Percentiles rank a stretch among this genome's conserved stretches.
These are phyloP conservation scores for Lepilemur ruficaudatus DNA, from an alignment of 2,797 vertebrate genomes.

Conservation along the genomic window DNA sequence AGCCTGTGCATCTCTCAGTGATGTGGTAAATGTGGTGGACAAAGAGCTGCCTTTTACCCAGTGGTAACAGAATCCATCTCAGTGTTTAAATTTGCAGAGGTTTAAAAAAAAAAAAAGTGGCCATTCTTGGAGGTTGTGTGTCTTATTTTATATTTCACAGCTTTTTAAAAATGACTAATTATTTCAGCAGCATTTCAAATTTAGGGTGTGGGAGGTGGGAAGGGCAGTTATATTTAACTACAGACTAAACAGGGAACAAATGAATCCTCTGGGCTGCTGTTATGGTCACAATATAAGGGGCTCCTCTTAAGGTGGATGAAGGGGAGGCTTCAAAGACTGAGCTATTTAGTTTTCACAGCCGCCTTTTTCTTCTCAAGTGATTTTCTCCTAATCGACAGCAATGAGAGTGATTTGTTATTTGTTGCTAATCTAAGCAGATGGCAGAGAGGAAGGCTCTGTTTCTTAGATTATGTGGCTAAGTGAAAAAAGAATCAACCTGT, in stretches of 20 bases:
- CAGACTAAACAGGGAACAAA: background rate
- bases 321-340: background rate
- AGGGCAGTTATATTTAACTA: background rate
- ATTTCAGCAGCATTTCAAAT: background rate
- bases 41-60: background rate
- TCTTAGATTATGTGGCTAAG: background rate
- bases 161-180: background rate
- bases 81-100: constrained; percentile 34
- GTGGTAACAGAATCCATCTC: background rate
- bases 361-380: background rate
- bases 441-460: constrained; percentile 14
- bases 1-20: background rate
- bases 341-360: background rate
- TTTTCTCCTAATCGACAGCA: constrained; percentile 52
- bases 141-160: background rate
- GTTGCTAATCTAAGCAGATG: constrained; percentile 56
- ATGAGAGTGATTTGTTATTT: constrained; percentile 3
- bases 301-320: constrained; percentile 50
- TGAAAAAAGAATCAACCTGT: background rate
- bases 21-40: background rate
- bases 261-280: accelerated
- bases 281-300: background rate
- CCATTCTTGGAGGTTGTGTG: background rate
- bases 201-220: too few relatives aligned
- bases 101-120: background rate